These are phyloP conservation scores for Drosophila percnosoma DNA, from an alignment of 2,888 invertebrate genomes.

Conservation along the genomic window DNA sequence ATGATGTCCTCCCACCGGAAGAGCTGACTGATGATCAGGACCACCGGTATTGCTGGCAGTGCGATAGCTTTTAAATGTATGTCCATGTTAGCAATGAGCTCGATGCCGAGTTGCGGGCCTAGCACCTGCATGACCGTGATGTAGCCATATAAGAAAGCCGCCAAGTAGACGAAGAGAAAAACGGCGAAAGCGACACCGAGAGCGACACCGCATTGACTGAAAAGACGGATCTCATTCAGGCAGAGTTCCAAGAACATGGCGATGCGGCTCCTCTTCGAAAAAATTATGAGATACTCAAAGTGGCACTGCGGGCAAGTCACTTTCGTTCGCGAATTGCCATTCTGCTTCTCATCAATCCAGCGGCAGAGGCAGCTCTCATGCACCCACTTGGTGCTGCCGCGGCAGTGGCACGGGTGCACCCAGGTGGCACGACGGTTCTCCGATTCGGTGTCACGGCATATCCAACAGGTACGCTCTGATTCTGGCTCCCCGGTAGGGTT, in stretches of 20 bases:
- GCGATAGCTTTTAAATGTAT: constrained; percentile 95
- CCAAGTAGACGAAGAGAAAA: too few species aligned
- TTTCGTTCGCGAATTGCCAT: constrained; percentile 92
- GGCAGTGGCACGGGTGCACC: constrained; percentile 97
- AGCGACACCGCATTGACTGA: constrained; percentile 97
- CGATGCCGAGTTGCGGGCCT: constrained; percentile 96
- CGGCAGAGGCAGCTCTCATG: constrained; percentile 97
- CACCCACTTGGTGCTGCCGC: constrained; percentile 98
- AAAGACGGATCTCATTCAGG: constrained; percentile 93
- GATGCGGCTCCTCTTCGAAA: constrained; percentile 94
- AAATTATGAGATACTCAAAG: constrained; percentile 96
- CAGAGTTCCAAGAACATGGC: constrained; percentile 93
- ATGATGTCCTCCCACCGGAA: constrained; percentile 98
- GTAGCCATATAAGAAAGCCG: constrained; percentile 93
- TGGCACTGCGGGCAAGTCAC: constrained; percentile 96
- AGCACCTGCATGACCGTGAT: constrained; percentile 97
- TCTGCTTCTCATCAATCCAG: constrained; percentile 99
- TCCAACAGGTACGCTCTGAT: constrained; percentile 93
- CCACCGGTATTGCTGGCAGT: constrained; percentile 96
- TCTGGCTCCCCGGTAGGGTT: constrained; percentile 4
- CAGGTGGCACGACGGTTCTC: constrained; percentile 95
- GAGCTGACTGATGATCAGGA: constrained; percentile 96
- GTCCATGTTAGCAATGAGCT: constrained; percentile 97
- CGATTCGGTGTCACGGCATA: constrained; percentile 97
- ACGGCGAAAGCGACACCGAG: constrained; percentile 85